These are phyloP conservation scores for Sthenelais limicola DNA, from an alignment of 2,888 invertebrate species.

Conservation along the genomic window DNA sequence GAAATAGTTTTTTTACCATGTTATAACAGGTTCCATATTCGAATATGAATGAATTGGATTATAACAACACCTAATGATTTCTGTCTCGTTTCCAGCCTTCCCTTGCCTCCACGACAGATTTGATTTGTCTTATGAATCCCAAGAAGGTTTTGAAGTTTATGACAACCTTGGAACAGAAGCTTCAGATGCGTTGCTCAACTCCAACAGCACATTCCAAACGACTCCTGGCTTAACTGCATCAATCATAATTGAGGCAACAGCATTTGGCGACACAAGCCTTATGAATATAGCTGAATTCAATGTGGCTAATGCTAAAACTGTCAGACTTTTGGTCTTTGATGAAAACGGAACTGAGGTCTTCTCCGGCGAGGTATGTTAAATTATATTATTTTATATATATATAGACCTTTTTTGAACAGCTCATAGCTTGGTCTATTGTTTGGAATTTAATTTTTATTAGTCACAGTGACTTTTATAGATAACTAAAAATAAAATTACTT, in stretches of 20 bases:
- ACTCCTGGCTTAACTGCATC: neutral
- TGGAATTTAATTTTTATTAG: too few species aligned
- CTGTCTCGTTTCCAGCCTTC: too few species aligned
- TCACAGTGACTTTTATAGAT: too few species aligned
- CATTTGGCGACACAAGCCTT: neutral
- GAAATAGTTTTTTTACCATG: neutral
- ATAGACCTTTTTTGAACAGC: too few species aligned
- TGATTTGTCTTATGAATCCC: neutral
- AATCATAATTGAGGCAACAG: neutral
- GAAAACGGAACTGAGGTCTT: constrained; percentile 11
- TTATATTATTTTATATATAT: too few species aligned
- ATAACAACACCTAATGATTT: too few species aligned
- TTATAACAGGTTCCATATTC: too few species aligned
- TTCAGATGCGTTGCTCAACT: neutral
- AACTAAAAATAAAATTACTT: too few species aligned
- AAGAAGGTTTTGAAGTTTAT: neutral
- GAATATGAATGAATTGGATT: too few species aligned
- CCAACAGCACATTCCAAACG: neutral
- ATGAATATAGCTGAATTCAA: constrained; percentile 11
- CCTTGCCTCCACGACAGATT: too few species aligned
- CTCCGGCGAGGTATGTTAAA: constrained; percentile 20
- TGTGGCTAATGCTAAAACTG: constrained; percentile 1
- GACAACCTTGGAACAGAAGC: constrained; percentile 10
- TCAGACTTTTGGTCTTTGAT: constrained; percentile 4
- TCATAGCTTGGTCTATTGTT: too few species aligned